phyloP scores from a whole-genome alignment of 2,113 vertebrate genomes.

The Lipotes vexillifer region DNA sequence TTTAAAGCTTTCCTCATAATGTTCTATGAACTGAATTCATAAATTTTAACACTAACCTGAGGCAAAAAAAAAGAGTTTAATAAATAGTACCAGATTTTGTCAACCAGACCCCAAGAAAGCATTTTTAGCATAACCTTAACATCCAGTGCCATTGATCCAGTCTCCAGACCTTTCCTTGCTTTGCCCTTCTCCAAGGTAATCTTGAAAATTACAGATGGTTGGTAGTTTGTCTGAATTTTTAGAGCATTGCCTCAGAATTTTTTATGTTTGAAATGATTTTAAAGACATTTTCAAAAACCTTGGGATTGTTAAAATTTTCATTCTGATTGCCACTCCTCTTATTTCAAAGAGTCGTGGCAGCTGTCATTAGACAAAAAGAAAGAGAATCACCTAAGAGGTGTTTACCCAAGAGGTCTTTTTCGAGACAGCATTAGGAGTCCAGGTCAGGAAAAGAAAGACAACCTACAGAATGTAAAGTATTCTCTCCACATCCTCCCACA shows the following conservation, averaged over 20 bases:
- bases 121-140: background rate
- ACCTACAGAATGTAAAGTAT: background rate
- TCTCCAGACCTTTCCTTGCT: background rate
- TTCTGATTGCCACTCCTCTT: background rate
- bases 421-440: background rate
- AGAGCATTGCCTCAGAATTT: background rate
- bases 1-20: background rate
- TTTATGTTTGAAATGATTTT: background rate
- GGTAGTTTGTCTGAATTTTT: background rate
- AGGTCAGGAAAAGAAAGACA: background rate
- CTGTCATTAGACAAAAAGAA: background rate
- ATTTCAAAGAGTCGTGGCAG: background rate
- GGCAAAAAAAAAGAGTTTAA: background rate
- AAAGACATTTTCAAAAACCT: conserved; percentile 5
- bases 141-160: no score
- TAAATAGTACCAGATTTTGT: background rate
- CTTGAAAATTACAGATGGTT: background rate
- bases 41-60: conserved; percentile 7
- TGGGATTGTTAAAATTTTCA: background rate
- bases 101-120: background rate
- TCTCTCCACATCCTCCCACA: background rate
- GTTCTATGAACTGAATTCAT: background rate
- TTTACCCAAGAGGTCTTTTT: background rate
- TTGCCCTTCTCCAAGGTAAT: background rate
- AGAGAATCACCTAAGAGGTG: background rate